phyloP scores from a whole-genome alignment of 2,113 vertebrate species.

The Microcebus ravelobensis region DNA sequence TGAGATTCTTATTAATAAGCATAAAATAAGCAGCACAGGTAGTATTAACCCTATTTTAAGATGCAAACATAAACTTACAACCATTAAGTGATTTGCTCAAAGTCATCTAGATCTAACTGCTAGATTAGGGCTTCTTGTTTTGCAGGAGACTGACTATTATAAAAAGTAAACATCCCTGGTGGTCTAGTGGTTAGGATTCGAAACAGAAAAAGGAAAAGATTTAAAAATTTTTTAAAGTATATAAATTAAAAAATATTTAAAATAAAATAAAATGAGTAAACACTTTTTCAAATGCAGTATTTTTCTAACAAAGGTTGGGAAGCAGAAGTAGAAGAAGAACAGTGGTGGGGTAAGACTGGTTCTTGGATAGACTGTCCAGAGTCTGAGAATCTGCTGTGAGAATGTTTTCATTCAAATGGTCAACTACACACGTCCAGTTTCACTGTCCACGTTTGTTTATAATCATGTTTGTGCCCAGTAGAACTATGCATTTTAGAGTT shows the following conservation, averaged over 20 bases:
- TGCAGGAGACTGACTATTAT: not conserved
- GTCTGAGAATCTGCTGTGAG: not conserved
- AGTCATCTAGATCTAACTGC: not conserved
- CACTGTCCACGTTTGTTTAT: not conserved
- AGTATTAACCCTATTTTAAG: slow-evolving; percentile 2
- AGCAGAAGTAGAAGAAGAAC: not conserved
- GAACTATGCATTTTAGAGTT: not conserved
- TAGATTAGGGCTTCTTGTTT: not conserved
- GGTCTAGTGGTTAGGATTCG: too few relatives aligned
- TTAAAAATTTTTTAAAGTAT: too few relatives aligned
- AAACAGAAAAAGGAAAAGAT: too few relatives aligned
- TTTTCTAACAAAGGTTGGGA: not conserved
- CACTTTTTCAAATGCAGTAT: not conserved
- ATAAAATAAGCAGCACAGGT: not conserved
- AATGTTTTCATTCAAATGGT: not conserved
- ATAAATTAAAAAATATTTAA: too few relatives aligned
- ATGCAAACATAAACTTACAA: not conserved
- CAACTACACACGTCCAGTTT: not conserved
- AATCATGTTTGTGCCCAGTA: not conserved
- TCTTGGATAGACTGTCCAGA: not conserved
- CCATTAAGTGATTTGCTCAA: not conserved
- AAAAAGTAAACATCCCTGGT: not conserved
- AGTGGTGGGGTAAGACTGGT: not conserved
- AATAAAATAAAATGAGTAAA: not conserved
- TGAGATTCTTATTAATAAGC: not conserved